A percentile compares a stretch with the other conserved stretches of the same genome.
Evolutionary conservation across 53 echinoderm and acorn worm species (phyloP).

Genomic region (Echinarachnius parma): DNA sequence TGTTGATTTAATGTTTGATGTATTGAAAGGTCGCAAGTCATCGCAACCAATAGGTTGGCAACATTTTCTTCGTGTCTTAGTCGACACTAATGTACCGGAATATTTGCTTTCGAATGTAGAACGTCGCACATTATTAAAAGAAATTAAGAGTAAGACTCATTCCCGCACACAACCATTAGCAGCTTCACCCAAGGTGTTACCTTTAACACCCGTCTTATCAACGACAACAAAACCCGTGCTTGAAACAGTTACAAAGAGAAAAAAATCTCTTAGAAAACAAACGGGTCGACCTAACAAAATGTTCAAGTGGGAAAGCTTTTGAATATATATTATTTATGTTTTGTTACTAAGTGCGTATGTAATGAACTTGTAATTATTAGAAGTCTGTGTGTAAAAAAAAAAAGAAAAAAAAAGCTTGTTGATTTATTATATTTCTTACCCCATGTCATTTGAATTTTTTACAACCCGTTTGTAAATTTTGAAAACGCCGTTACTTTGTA

Average conservation of each 20-base stretch:
- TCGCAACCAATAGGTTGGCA: slow-evolving; percentile 53
- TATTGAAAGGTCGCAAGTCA: slow-evolving; percentile 33
- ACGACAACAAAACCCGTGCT: slow-evolving; percentile 5
- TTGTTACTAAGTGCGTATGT: too few species aligned
- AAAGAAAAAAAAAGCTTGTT: too few species aligned
- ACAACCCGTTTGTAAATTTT: too few species aligned
- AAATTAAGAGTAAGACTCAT: slow-evolving; percentile 34
- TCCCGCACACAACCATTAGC: background rate
- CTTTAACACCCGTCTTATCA: background rate
- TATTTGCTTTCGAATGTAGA: slow-evolving; percentile 42
- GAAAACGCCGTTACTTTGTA: too few species aligned
- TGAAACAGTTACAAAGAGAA: background rate
- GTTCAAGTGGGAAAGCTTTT: slow-evolving; percentile 19
- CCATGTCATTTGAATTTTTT: too few species aligned
- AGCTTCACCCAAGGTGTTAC: slow-evolving; percentile 5
- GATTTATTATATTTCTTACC: too few species aligned
- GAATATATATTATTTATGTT: too few species aligned
- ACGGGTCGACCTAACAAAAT: background rate
- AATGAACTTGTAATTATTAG: too few species aligned
- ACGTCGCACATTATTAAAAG: slow-evolving; percentile 31
- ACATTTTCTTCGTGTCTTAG: slow-evolving; percentile 40
- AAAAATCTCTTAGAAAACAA: too few species aligned
- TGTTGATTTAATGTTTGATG: slow-evolving; percentile 39
- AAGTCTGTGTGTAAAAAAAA: too few species aligned
- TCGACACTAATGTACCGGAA: slow-evolving; percentile 44